phyloP scores from a whole-genome alignment of 2,888 invertebrate species.

The Dicranocentrus wangi region DNA sequence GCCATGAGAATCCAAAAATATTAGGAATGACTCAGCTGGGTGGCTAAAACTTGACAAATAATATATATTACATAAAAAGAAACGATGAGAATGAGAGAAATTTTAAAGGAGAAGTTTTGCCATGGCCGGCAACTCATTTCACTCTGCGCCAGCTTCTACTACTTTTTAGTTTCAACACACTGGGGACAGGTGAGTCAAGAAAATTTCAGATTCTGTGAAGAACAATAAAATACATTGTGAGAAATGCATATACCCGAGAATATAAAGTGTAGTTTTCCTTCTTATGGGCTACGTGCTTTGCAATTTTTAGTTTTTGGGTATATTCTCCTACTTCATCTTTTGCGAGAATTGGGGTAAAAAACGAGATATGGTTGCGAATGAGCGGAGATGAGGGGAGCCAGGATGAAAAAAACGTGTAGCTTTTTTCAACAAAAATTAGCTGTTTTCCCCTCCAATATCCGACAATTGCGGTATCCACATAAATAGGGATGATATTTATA shows the following conservation, averaged over 20 bases:
- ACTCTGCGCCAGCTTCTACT: no score
- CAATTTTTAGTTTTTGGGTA: constrained; percentile 8
- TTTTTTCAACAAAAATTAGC: constrained; percentile 2
- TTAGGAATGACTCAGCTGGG: constrained; percentile 35
- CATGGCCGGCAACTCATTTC: neutral
- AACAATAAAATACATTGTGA: constrained; percentile 16
- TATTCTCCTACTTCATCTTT: neutral
- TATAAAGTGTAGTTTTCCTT: constrained; percentile 19
- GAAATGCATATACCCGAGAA: neutral
- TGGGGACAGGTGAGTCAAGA: constrained; percentile 36
- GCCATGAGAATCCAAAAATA: constrained; percentile 18
- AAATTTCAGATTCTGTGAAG: constrained; percentile 28
- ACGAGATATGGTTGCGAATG: constrained; percentile 36
- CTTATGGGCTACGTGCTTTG: constrained; percentile 12
- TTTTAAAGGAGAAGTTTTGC: no score
- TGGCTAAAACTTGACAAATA: constrained; percentile 37
- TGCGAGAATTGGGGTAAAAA: constrained; percentile 9
- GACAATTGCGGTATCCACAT: no score
- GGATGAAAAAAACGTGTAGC: neutral
- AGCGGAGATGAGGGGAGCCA: neutral
- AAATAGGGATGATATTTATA: neutral
- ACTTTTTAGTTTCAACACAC: constrained; percentile 31
- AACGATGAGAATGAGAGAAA: no score
- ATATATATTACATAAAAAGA: no score
- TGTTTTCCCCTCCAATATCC: neutral